phyloP scores from a whole-genome alignment of 2,113 vertebrate genomes.

The Chrysochloris asiatica region DNA sequence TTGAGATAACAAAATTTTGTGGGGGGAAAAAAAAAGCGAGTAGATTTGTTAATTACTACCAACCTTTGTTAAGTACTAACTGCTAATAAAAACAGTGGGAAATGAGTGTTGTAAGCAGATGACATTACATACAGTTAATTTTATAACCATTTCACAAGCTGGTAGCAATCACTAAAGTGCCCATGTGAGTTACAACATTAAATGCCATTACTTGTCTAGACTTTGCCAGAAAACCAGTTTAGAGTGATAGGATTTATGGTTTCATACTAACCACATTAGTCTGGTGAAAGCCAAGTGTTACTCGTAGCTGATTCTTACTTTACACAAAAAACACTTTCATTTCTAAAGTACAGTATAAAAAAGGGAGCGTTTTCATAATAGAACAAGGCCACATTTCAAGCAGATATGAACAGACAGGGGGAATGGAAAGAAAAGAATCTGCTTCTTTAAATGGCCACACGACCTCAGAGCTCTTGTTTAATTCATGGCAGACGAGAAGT shows the following conservation, averaged over 20 bases:
- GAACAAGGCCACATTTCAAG: background rate
- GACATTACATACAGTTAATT: constrained; percentile 53
- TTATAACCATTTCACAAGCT: constrained; percentile 42
- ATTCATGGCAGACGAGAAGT: constrained; percentile 15
- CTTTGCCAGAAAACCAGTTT: constrained; percentile 51
- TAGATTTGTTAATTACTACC: constrained; percentile 44
- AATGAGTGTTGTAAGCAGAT: constrained; percentile 44
- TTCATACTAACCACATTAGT: background rate
- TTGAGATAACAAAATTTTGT: background rate
- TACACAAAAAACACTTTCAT: constrained; percentile 17
- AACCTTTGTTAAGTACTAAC: background rate
- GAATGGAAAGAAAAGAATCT: background rate
- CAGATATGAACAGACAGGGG: background rate
- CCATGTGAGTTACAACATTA: constrained; percentile 4
- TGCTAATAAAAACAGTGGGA: constrained; percentile 35
- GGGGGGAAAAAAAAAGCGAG: background rate
- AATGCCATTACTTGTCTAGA: constrained; percentile 55
- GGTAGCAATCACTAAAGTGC: background rate
- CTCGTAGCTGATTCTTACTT: background rate
- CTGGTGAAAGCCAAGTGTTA: background rate
- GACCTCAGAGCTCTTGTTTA: background rate
- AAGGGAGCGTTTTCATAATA: background rate
- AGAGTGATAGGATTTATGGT: constrained; percentile 47
- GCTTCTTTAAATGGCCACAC: background rate
- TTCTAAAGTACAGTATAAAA: background rate